phyloP scores from a whole-genome alignment of 2,113 vertebrate species.

The Sardina pilchardus region DNA sequence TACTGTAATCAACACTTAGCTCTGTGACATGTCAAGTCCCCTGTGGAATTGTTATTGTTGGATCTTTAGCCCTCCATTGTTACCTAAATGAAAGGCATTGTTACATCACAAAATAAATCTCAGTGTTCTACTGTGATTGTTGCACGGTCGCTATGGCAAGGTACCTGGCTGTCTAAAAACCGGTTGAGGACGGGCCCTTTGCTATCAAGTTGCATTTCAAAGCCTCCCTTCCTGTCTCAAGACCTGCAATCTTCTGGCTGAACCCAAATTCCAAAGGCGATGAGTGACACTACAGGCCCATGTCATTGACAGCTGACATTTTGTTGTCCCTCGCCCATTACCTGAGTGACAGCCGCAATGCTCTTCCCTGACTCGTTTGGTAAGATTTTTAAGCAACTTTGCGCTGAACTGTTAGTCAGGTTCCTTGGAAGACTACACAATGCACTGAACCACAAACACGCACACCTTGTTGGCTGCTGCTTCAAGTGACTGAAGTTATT shows the following conservation, averaged over 20 bases:
- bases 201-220: not conserved
- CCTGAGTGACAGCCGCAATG: not conserved
- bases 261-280: not conserved
- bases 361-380: not conserved
- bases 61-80: not conserved
- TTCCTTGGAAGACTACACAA: not conserved
- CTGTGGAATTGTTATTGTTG: not conserved
- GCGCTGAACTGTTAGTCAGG: not conserved
- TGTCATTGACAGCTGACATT: not conserved
- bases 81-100: not conserved
- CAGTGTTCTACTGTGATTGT: not conserved
- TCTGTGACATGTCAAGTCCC: not conserved
- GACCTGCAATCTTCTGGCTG: not conserved
- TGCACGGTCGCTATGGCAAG: not conserved
- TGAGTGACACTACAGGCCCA: not conserved
- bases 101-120: not conserved
- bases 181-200: not conserved
- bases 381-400: not conserved
- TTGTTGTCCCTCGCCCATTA: not conserved
- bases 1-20: not conserved
- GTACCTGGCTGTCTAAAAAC: not conserved
- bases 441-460: not conserved
- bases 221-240: not conserved
- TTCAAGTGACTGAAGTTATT: not conserved
- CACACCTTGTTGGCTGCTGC: not conserved